A percentile compares a stretch with the other conserved stretches of the same genome.
phyloP scores from a whole-genome alignment of 2,888 invertebrate species.

The Napeogenes inachia region DNA sequence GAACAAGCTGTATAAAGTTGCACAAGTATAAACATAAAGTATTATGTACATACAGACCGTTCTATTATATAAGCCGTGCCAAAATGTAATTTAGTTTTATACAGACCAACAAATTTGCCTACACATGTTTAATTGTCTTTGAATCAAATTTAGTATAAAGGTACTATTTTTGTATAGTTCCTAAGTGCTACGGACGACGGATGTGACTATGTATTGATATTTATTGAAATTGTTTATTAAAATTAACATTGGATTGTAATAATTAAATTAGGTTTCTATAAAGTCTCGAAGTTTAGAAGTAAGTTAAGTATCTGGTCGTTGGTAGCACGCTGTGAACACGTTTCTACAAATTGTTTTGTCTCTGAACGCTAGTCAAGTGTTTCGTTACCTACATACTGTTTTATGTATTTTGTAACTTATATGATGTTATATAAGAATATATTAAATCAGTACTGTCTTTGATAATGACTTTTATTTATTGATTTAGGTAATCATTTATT shows the following conservation, averaged over 20 bases:
- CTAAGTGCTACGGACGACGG: slow-evolving; percentile 28
- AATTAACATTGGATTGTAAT: not conserved
- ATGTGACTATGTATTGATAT: slow-evolving; percentile 19
- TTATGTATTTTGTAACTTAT: slow-evolving; percentile 75
- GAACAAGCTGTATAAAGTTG: not conserved
- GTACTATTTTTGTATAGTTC: slow-evolving; percentile 27
- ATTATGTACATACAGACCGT: slow-evolving; percentile 41
- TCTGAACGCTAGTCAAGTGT: slow-evolving; percentile 74
- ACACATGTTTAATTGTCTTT: not conserved
- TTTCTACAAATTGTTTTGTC: slow-evolving; percentile 38
- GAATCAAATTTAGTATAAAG: slow-evolving; percentile 1
- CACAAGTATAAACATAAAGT: slow-evolving; percentile 30
- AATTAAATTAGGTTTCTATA: slow-evolving; percentile 1
- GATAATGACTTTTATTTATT: slow-evolving; percentile 18
- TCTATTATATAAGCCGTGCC: slow-evolving; percentile 61
- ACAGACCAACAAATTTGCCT: slow-evolving; percentile 24
- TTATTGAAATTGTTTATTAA: slow-evolving; percentile 23
- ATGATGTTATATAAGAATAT: slow-evolving; percentile 68
- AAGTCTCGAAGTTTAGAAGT: slow-evolving; percentile 3
- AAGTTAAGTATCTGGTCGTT: slow-evolving; percentile 25
- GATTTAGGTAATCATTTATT: no score
- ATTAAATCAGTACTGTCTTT: slow-evolving; percentile 71
- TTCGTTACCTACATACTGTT: slow-evolving; percentile 74
- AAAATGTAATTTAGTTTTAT: slow-evolving; percentile 40
- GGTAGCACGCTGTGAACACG: slow-evolving; percentile 24